Evolutionary conservation across 2,888 invertebrate species (phyloP).

Genomic region (Eumerus sabulonum): DNA sequence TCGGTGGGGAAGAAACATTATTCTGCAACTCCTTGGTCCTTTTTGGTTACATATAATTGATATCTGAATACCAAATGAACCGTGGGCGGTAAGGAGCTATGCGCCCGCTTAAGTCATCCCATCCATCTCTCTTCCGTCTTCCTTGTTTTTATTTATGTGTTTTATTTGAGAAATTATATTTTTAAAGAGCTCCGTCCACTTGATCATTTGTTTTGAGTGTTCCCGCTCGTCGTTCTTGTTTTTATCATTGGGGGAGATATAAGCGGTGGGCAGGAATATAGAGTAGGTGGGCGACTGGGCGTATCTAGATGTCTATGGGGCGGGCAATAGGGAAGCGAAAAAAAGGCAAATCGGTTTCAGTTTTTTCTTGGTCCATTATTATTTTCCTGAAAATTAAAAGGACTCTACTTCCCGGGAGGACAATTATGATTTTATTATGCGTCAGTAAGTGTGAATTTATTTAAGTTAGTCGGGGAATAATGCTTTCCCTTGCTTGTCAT

Average conservation of each 20-base stretch:
- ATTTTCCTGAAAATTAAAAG: conserved; percentile 56
- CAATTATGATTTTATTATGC: conserved; percentile 69
- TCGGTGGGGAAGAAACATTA: too few relatives aligned
- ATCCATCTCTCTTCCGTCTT: neutral
- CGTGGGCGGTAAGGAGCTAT: conserved; percentile 23
- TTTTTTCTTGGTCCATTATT: too few relatives aligned
- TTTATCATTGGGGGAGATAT: conserved; percentile 22
- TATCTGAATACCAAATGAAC: conserved; percentile 50
- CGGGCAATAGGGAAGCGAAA: conserved; percentile 10
- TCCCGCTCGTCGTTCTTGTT: conserved; percentile 32
- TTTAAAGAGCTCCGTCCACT: conserved; percentile 42
- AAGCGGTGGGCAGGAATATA: conserved; percentile 62
- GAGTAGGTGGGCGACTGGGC: conserved; percentile 28
- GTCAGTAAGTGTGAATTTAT: conserved; percentile 67
- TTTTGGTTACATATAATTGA: conserved; percentile 42
- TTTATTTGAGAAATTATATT: conserved; percentile 45
- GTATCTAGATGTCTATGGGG: conserved; percentile 28
- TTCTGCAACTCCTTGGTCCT: too few relatives aligned
- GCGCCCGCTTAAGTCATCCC: conserved; percentile 25
- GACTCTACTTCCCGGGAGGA: conserved; percentile 61
- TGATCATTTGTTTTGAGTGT: conserved; percentile 61
- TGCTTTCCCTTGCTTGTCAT: neutral
- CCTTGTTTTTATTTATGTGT: conserved; percentile 36
- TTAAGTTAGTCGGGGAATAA: conserved; percentile 48
- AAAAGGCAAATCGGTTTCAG: conserved; percentile 7